phyloP scores from a whole-genome alignment of 2,888 invertebrate genomes.

The Hecatera dysodea region DNA sequence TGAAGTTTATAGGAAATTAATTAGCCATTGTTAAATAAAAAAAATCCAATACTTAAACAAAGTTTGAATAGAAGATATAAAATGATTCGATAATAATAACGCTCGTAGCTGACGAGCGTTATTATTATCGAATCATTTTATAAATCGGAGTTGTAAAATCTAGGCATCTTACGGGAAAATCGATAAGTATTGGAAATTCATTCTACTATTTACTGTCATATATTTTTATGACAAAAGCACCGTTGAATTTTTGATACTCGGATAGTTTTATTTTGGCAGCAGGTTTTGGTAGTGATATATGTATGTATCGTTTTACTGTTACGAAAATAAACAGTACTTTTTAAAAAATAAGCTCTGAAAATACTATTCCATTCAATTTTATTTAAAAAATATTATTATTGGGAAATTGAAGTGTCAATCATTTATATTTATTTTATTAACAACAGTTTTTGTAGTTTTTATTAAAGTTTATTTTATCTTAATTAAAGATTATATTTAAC shows the following conservation, averaged over 20 bases:
- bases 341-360: not conserved
- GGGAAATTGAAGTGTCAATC: too few species aligned
- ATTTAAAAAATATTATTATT: too few species aligned
- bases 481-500: too few species aligned
- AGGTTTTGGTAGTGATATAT: not conserved
- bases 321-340: conserved; percentile 3
- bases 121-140: not conserved
- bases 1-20: conserved; percentile 46
- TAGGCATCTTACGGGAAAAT: not conserved
- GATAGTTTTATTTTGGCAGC: conserved; percentile 18
- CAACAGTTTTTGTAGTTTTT: too few species aligned
- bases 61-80: conserved; percentile 10
- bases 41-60: conserved; percentile 36
- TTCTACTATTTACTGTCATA: conserved; percentile 1
- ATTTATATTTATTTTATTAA: too few species aligned
- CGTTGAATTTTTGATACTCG: conserved; percentile 17
- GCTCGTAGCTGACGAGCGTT: not conserved
- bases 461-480: not conserved
- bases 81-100: too few species aligned
- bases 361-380: not conserved
- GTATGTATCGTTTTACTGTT: conserved; percentile 7
- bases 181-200: conserved; percentile 1
- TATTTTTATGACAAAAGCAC: conserved; percentile 2
- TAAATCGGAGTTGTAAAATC: conserved; percentile 1
- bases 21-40: conserved; percentile 44